Evolutionary conservation across 2,113 vertebrate genomes (phyloP), one percentile per base, ranked within the genome.

Genomic region (Rhinogobius similis): DNA sequence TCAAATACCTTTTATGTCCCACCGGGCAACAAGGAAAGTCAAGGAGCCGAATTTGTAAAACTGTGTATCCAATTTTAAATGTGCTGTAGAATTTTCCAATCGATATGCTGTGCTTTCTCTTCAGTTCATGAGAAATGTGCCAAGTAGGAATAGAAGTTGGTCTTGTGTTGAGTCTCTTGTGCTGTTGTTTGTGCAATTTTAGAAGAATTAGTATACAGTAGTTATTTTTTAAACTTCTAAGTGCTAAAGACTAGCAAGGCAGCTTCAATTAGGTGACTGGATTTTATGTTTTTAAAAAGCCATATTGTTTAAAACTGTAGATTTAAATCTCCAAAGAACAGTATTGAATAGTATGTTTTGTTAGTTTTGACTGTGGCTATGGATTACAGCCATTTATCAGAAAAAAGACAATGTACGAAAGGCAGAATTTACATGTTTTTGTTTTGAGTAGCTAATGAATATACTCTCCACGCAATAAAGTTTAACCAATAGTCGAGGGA

Each of bases 91-190:
- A n/a, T 62, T 50, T 8, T 4, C 9, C 16, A 59, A 18, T 44
- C 70, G 18, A n/a, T 48, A 55, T 10, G 72, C 84, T 86, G 85
- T 88, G 80, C 88, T 86, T 52, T 7, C 72, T 5, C 26, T 10
- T 24, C 10, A 55, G 23, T 55, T 55, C 1, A 23, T 13, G 20
- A 29, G 26, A 58, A 58, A 58, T 58, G 55, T 26, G 23, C 24
- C 12, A 14, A 26, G 53, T 29, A 58, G 55, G 14, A 27, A 58
- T 16, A 9, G 5, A 58, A 20, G 23, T 27, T 27, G 53, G 24
- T 7, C 23, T 56, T 56, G 53, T 56, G 53, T 56, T 58, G 14
- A 18, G 55, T 36, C 16, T 61, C 8, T 61, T 61, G 58, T 61
- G 27, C 27, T 12, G 29, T 61, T n/a, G 18, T 36, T n/a, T 61